Base-by-base conservation (phyloP, 2,888 invertebrate genomes). In the Drosophila anomelani region DNA sequence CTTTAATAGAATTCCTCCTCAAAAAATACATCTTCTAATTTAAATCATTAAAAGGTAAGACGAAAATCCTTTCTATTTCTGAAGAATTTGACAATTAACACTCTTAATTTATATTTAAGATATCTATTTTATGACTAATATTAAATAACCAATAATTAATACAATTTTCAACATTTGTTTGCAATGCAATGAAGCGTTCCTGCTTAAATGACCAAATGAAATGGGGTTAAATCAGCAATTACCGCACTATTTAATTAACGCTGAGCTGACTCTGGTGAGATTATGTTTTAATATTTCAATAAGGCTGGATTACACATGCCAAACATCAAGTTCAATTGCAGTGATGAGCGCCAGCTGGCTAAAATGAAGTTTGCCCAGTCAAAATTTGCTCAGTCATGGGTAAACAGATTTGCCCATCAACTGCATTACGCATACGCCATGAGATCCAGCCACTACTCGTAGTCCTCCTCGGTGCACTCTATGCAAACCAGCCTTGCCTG, bases 401-500 rank as follows among this genome's bases (percentile, higher is more conserved):
- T 69, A 68, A 68, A 68, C 68, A 68, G 68, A 74, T 74, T 74
- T 66, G 74, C 41, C 66, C 56, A 66, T 64, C 66, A 74, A 46
- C 66, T 73, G 74, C 61, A 80, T 77, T 60, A 80, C 75, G 76
- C 78, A 80, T 80, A 80, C 79, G 82, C 56, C 72, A 68, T 68
- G 82, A 63, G 71, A 69, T 76, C 64, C 62, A 77, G 54, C 29
- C 36, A 39, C 46, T 67, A n/a, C n/a, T n/a, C n/a, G n/a, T n/a
- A 69, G 58, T 69, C 59, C 26, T 26, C 51, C 26, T 26, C 51
- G 43, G 17, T 74, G 72, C 75, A 75, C 58, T 75, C 58, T 23
- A 66, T 74, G 73, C 75, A 39, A 62, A 47, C 56, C 51, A 72
- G 73, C 57, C 73, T 46, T 49, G 64, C 66, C 1, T 36, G 51